Base-by-base conservation (phyloP, 1,140 invertebrate genomes). In the Leucophenga varia region DNA sequence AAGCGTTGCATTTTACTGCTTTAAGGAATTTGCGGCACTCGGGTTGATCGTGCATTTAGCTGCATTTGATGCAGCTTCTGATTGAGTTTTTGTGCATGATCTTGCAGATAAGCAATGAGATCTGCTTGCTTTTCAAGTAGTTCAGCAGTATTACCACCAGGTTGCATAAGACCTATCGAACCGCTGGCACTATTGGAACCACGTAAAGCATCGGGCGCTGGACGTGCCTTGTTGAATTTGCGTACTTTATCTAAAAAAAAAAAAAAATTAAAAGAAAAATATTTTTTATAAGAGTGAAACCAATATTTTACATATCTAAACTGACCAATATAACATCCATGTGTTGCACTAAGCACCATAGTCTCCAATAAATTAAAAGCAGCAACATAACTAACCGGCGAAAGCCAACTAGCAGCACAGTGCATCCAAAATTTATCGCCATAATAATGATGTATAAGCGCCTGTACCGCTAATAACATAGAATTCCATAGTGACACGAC, bases 101-200 rank as follows among this genome's bases (percentile, higher is more conserved):
- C 78, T 20, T 77, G 77, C 17, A 80, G 51, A 64, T 78, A 78
- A 34, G 67, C 56, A 37, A 80, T 80, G 4, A 79, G 64, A 55
- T 80, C 78, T 35, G 79, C 79, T 64, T 86, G 85, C 57, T 85
- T 84, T 65, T 86, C 82, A 30, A 86, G 74, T 40, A 86, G 76
- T 43, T 86, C 84, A 19, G 79, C 76, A 3, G 82, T 64, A 60
- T 82, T 79, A 17, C 79, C 78, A 38, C 78, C 80, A 36, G 75
- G 76, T 53, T 79, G 78, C 55, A 77, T 78, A 31, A 80, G 81
- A 8, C 83, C 82, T 39, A 84, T 69, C 57, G 83, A 83, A 16
- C 75, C 78, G 30, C 75, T 75, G 2, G 74, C 70, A 76, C 51
- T 80, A 75, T 54, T 80, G 63, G 45, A 76, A 72, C 61, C 79